Evolutionary conservation across 2,888 invertebrate genomes (phyloP).

Genomic region (Clitarchus hookeri): DNA sequence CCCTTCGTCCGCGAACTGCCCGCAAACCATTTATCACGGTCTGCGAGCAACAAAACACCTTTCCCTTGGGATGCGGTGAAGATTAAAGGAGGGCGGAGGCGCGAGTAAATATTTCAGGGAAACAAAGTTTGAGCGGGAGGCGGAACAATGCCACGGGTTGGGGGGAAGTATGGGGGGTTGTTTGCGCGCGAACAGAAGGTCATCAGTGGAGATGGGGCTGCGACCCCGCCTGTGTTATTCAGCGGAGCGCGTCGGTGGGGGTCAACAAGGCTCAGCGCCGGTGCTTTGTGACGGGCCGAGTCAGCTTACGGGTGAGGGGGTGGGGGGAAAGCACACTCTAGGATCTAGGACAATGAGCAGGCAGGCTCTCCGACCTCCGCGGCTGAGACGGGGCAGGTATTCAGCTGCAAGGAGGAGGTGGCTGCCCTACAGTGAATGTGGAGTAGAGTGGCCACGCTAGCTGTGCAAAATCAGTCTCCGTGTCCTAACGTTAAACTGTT

Average conservation of each 20-base stretch:
- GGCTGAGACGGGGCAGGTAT: no score
- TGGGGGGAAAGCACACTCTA: no score
- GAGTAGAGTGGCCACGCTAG: no score
- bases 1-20: neutral
- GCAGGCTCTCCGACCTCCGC: neutral
- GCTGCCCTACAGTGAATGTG: no score
- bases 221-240: neutral
- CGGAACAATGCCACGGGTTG: neutral
- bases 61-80: neutral
- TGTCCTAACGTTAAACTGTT: no score
- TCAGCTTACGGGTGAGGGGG: no score
- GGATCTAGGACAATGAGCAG: neutral
- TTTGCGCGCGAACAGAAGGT: conserved; percentile 8
- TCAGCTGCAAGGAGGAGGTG: no score
- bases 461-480: no score
- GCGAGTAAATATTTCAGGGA: neutral
- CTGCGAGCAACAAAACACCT: no score
- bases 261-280: neutral
- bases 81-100: neutral
- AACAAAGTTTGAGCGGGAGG: neutral
- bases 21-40: neutral
- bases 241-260: neutral
- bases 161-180: neutral
- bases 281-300: neutral
- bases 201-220: neutral